These are phyloP conservation scores for Decapterus maruadsi DNA, from an alignment of 2,797 vertebrate genomes.

Conservation along the genomic window DNA sequence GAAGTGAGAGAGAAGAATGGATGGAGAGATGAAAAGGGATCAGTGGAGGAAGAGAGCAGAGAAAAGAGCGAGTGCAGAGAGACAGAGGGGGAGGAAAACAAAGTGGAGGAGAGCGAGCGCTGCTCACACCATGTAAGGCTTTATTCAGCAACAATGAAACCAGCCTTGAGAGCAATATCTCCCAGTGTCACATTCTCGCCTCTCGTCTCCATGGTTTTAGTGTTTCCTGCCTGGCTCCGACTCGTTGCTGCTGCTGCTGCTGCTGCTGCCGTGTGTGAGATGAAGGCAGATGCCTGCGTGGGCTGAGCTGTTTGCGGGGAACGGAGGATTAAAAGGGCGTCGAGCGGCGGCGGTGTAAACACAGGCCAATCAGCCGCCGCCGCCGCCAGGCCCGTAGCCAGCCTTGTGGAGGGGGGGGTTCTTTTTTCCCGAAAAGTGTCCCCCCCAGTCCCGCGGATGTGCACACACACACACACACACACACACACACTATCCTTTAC, in stretches of 20 bases:
- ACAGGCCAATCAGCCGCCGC: conserved; percentile 49
- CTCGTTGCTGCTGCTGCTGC: background rate
- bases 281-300: conserved; percentile 67
- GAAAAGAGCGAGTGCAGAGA: conserved; percentile 27
- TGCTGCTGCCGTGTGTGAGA: background rate
- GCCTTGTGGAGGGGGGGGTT: too few relatives aligned
- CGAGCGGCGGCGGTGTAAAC: conserved; percentile 45
- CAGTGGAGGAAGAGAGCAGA: conserved; percentile 26
- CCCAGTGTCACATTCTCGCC: conserved; percentile 70
- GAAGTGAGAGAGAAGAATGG: conserved; percentile 27
- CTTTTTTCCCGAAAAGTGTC: too few relatives aligned
- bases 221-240: conserved; percentile 66
- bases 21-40: conserved; percentile 50
- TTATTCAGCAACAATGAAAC: conserved; percentile 71
- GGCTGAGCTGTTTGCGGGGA: conserved; percentile 61
- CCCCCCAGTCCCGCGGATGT: too few relatives aligned
- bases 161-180: conserved; percentile 65
- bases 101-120: conserved; percentile 44
- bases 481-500: too few relatives aligned
- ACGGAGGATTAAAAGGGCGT: conserved; percentile 51
- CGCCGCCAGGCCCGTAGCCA: too few relatives aligned
- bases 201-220: conserved; percentile 72
- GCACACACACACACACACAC: too few relatives aligned
- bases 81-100: conserved; percentile 25
- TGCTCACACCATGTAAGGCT: conserved; percentile 77